phyloP scores from a whole-genome alignment of 2,113 vertebrate species.

The Archilochus colubris region DNA sequence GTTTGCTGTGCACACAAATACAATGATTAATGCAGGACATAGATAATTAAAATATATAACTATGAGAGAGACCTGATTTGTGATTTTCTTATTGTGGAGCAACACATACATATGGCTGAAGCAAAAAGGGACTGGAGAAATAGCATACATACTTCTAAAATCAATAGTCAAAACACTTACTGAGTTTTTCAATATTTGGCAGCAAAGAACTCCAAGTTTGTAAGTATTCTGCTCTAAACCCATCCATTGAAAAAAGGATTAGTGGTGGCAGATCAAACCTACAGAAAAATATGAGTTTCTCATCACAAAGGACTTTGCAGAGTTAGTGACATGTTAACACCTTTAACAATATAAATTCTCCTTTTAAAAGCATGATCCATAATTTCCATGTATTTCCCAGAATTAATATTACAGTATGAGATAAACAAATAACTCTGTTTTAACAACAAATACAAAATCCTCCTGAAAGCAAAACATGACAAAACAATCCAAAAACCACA shows the following conservation, averaged over 20 bases:
- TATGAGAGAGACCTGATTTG: background rate
- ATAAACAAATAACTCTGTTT: background rate
- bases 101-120: background rate
- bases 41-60: background rate
- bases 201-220: slow-evolving; percentile 78
- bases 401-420: background rate
- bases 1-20: background rate
- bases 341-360: background rate
- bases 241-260: slow-evolving; percentile 94
- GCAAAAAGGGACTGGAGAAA: background rate
- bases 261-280: slow-evolving; percentile 89
- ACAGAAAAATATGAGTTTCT: background rate
- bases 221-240: slow-evolving; percentile 90
- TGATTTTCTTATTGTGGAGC: background rate
- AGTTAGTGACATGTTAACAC: background rate
- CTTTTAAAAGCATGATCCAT: background rate
- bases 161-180: slow-evolving; percentile 69
- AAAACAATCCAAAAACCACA: background rate
- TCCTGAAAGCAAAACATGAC: background rate
- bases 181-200: slow-evolving; percentile 86
- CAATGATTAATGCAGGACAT: background rate
- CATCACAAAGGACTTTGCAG: background rate
- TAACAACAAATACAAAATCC: background rate
- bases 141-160: background rate
- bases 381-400: background rate